Evolutionary conservation across 2,888 invertebrate genomes (phyloP).

Genomic region (Punctoribates punctum): DNA sequence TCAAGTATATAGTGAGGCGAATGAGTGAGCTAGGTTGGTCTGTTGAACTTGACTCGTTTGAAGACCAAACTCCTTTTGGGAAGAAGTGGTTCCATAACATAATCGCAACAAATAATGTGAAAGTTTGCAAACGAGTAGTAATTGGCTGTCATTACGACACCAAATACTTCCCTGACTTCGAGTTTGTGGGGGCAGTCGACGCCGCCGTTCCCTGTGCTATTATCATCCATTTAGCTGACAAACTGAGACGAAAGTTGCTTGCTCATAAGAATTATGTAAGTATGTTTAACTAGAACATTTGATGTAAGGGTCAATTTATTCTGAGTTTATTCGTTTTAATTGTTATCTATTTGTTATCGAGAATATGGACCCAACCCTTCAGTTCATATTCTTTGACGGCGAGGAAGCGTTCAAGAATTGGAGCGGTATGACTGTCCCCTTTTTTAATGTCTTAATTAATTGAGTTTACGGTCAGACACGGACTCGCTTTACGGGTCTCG

Average conservation of each 20-base stretch:
- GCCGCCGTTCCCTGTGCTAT: conserved; percentile 94
- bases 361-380: conserved; percentile 58
- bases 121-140: conserved; percentile 67
- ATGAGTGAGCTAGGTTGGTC: not conserved
- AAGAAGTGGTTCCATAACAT: conserved; percentile 75
- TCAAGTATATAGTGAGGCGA: conserved; percentile 68
- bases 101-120: conserved; percentile 72
- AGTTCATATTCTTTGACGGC: conserved; percentile 94
- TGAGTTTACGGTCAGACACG: conserved; percentile 53
- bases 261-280: not conserved
- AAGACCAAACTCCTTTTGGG: conserved; percentile 71
- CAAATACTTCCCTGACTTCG: conserved; percentile 62
- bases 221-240: conserved; percentile 70
- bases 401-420: conserved; percentile 92
- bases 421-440: conserved; percentile 56
- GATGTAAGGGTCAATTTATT: not conserved
- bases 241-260: conserved; percentile 50
- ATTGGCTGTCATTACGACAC: conserved; percentile 88
- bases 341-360: not conserved
- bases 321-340: not conserved
- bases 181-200: conserved; percentile 77
- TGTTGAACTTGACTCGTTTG: conserved; percentile 62
- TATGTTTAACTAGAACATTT: not conserved
- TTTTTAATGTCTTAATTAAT: not conserved
- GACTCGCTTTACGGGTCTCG: conserved; percentile 95